Conservation (phyloP, 1,140 invertebrate species). For the Pseudoatta argentina region DNA sequence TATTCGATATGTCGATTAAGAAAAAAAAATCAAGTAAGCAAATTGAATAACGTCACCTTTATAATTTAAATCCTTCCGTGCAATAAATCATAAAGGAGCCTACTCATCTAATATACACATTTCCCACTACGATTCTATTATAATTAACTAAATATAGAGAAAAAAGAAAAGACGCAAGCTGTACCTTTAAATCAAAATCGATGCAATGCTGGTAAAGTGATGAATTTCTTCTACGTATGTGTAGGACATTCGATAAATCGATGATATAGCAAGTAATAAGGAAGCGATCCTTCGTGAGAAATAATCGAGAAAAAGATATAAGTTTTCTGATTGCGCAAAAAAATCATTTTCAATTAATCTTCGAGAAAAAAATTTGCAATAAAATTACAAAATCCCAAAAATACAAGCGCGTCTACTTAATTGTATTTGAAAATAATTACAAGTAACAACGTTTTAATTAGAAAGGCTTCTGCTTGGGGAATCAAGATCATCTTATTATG, state of each 20-base stretch:
- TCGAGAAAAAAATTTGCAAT: background rate
- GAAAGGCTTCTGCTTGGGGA: conserved; percentile 1
- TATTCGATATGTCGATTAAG: background rate
- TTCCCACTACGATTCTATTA: background rate
- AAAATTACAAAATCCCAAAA: background rate
- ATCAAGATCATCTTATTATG: background rate
- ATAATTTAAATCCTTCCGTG: background rate
- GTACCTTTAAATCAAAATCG: conserved; percentile 34
- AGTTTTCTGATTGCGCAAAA: background rate
- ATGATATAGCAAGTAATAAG: background rate
- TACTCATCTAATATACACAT: background rate
- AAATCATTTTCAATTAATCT: background rate
- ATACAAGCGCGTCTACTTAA: background rate
- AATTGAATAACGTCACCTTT: conserved; percentile 9
- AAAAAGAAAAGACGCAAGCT: conserved; percentile 15
- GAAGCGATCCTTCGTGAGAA: conserved; percentile 25
- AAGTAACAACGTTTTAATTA: background rate
- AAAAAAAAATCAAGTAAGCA: conserved; percentile 3
- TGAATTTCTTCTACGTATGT: conserved; percentile 12
- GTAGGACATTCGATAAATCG: background rate
- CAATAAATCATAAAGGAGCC: conserved; percentile 5
- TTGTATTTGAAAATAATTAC: background rate
- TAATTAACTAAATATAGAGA: conserved; percentile 25
- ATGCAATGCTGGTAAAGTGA: conserved; percentile 37
- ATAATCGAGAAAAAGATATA: background rate